A percentile compares a stretch with the other conserved stretches of the same genome.
These are phyloP conservation scores for Tachystola acroxantha DNA, from an alignment of 2,888 invertebrate species.

Conservation along the genomic window DNA sequence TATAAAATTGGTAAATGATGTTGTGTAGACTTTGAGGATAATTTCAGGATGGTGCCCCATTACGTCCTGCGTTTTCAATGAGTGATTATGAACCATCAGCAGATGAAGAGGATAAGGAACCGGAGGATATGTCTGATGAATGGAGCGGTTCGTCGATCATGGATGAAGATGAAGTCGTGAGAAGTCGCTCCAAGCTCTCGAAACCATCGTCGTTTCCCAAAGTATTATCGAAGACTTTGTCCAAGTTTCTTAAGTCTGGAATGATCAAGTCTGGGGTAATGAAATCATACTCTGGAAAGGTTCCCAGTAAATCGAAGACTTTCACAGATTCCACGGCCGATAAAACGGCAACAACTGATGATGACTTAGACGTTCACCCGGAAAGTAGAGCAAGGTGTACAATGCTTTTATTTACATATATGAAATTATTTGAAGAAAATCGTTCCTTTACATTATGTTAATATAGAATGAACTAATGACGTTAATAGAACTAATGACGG, in stretches of 20 bases:
- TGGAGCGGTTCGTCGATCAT: constrained; percentile 37
- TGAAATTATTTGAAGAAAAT: too few relatives aligned
- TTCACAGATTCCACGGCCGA: constrained; percentile 10
- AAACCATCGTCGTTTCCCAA: constrained; percentile 36
- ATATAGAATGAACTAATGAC: too few relatives aligned
- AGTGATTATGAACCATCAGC: constrained; percentile 31
- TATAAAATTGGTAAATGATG: too few relatives aligned
- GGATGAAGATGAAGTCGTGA: constrained; percentile 15
- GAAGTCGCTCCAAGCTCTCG: constrained; percentile 21
- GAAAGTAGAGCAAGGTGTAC: background rate
- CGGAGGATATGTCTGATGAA: constrained; percentile 34
- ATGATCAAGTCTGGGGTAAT: background rate
- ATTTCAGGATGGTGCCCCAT: constrained; percentile 18
- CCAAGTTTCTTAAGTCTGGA: constrained; percentile 18
- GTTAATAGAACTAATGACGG: too few relatives aligned
- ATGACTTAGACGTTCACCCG: constrained; percentile 44
- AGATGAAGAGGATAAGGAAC: constrained; percentile 21
- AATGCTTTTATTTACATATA: too few relatives aligned
- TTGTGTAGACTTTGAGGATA: too few relatives aligned
- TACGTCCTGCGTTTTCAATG: constrained; percentile 27
- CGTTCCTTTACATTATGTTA: too few relatives aligned
- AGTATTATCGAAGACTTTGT: constrained; percentile 29
- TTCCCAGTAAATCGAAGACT: background rate
- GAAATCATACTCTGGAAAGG: background rate
- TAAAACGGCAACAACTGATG: constrained; percentile 25